These are phyloP conservation scores for Galeopsomyia nigrocyanea DNA, from an alignment of 2,888 invertebrate genomes.

Conservation along the genomic window DNA sequence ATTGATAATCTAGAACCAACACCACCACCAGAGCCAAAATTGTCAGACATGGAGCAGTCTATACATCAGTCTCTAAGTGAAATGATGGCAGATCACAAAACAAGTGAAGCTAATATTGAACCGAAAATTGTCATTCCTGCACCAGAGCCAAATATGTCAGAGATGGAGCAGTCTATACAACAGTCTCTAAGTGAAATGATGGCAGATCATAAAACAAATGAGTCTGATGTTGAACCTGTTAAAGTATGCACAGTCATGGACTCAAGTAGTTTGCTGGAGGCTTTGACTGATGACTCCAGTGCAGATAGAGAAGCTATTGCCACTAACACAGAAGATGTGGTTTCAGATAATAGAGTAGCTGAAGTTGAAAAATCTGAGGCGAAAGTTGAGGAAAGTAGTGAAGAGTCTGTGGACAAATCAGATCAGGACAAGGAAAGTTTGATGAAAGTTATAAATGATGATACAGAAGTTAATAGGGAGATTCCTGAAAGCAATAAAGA, in stretches of 20 bases:
- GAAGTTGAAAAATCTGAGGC: neutral
- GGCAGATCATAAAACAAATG: slow-evolving; percentile 51
- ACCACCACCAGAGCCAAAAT: slow-evolving; percentile 55
- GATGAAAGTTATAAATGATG: neutral
- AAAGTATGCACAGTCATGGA: slow-evolving; percentile 26
- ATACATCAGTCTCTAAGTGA: slow-evolving; percentile 59
- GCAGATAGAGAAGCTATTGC: slow-evolving; percentile 9
- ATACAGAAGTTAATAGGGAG: slow-evolving; percentile 1
- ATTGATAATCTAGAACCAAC: slow-evolving; percentile 57
- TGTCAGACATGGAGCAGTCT: slow-evolving; percentile 61
- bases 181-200: slow-evolving; percentile 60
- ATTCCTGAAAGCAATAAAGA: slow-evolving; percentile 12
- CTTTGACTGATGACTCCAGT: slow-evolving; percentile 39
- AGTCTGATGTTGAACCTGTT: slow-evolving; percentile 6
- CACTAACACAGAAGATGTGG: neutral
- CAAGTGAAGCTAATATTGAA: slow-evolving; percentile 47
- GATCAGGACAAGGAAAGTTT: neutral
- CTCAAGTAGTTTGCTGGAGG: slow-evolving; percentile 35
- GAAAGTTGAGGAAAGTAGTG: neutral
- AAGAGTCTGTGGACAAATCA: neutral
- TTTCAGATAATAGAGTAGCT: neutral
- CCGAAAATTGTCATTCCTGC: slow-evolving; percentile 61
- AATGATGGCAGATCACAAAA: slow-evolving; percentile 56
- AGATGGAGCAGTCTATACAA: slow-evolving; percentile 60
- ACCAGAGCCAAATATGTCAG: slow-evolving; percentile 56